These are phyloP conservation scores for Protonemura montana DNA, from an alignment of 2,888 invertebrate genomes.

Conservation along the genomic window DNA sequence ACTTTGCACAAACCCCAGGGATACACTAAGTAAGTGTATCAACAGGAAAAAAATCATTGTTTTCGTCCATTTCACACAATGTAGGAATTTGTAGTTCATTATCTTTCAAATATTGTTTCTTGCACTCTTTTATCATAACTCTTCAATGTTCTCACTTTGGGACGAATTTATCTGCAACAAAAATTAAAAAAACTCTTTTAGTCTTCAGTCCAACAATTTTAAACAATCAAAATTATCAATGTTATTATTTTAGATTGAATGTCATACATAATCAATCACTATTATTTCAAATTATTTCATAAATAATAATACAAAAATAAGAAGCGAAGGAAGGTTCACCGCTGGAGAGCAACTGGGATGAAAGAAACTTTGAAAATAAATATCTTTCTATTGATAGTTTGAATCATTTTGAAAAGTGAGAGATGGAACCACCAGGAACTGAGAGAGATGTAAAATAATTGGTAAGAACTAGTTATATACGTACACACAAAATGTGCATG, in stretches of 20 bases:
- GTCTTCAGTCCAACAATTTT: neutral
- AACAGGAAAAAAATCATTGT: neutral
- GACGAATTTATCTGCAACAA: constrained; percentile 41
- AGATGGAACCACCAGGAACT: too few relatives aligned
- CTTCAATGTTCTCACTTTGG: constrained; percentile 39
- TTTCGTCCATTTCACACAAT: neutral
- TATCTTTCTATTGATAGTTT: too few relatives aligned
- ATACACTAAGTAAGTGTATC: neutral
- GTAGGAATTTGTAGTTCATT: neutral
- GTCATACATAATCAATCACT: too few relatives aligned
- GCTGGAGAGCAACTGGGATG: too few relatives aligned
- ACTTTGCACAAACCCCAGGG: constrained; percentile 34
- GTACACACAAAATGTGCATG: neutral
- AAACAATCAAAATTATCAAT: neutral
- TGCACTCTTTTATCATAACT: constrained; percentile 34
- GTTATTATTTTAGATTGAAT: neutral
- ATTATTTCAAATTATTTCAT: neutral
- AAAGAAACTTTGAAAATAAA: too few relatives aligned
- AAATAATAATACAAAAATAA: neutral
- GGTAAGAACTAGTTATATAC: too few relatives aligned
- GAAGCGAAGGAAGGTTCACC: neutral
- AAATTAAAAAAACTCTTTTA: constrained; percentile 34
- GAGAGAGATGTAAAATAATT: too few relatives aligned
- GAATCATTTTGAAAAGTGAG: too few relatives aligned
- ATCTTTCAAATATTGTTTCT: constrained; percentile 31